Evolutionary conservation across 2,797 vertebrate genomes (phyloP).

Genomic region (Ctenopoma multispine): DNA sequence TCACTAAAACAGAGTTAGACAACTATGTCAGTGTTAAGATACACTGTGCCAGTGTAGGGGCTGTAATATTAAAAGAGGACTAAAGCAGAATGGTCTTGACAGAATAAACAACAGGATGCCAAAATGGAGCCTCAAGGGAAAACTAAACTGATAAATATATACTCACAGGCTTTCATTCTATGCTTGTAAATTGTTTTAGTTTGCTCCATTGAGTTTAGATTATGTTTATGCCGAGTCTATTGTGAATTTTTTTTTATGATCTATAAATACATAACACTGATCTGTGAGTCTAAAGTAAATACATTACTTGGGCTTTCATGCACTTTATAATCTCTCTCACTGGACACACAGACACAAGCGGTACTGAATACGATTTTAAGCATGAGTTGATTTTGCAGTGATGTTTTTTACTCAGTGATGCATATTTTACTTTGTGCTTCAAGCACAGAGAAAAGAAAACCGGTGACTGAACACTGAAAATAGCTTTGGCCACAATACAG

Average conservation of each 20-base stretch:
- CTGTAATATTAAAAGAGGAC: conserved; percentile 24
- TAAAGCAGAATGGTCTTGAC: background rate
- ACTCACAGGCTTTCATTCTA: conserved; percentile 24
- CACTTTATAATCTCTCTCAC: conserved; percentile 25
- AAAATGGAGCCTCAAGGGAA: background rate
- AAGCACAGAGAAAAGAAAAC: conserved; percentile 18
- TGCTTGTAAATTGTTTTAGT: conserved; percentile 40
- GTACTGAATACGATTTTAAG: conserved; percentile 32
- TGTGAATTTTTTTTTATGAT: conserved; percentile 32
- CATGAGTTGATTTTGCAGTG: conserved; percentile 30
- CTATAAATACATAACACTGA: conserved; percentile 47
- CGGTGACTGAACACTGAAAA: conserved; percentile 10
- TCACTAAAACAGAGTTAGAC: background rate
- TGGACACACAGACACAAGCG: conserved; percentile 22
- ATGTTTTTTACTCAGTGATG: conserved; percentile 39
- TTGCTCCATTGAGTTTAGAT: conserved; percentile 39
- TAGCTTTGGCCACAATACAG: background rate
- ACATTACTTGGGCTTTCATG: conserved; percentile 33
- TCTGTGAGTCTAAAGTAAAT: conserved; percentile 24
- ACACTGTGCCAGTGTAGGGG: background rate
- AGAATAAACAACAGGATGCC: conserved; percentile 36
- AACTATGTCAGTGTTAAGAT: background rate
- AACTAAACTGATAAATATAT: conserved; percentile 28
- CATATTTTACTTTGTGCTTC: conserved; percentile 34
- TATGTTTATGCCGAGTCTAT: conserved; percentile 21